Percentiles rank a stretch among this genome's conserved stretches.
Evolutionary conservation across 2,888 invertebrate genomes (phyloP).

Genomic region (Lasioglossum calceatum): DNA sequence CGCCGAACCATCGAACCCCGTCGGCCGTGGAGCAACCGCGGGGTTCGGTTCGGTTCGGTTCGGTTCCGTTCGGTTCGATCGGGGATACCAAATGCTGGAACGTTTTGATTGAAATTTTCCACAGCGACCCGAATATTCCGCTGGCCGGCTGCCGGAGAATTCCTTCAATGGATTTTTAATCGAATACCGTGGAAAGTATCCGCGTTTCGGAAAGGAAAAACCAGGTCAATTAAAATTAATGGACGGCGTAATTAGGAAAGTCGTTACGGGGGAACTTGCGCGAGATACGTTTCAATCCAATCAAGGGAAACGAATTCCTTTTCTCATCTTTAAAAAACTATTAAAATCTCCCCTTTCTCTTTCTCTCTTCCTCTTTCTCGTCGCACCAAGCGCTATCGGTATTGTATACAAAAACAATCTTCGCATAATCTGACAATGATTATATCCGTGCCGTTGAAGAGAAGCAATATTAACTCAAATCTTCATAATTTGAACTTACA

Average conservation of each 20-base stretch:
- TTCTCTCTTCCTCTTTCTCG: background rate
- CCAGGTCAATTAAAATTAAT: slow-evolving; percentile 68
- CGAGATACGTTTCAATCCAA: slow-evolving; percentile 62
- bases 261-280: slow-evolving; percentile 57
- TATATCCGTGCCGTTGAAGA: background rate
- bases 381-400: background rate
- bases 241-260: slow-evolving; percentile 66
- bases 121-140: slow-evolving; percentile 12
- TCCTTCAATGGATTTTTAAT: slow-evolving; percentile 52
- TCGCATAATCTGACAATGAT: background rate
- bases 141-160: background rate
- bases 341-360: slow-evolving; percentile 44
- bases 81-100: background rate
- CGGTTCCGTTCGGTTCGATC: background rate
- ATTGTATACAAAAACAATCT: slow-evolving; percentile 28
- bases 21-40: background rate
- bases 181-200: slow-evolving; percentile 51
- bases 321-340: slow-evolving; percentile 60
- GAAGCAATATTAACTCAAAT: background rate
- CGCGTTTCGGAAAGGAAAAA: slow-evolving; percentile 54
- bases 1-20: slow-evolving; percentile 18
- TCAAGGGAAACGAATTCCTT: slow-evolving; percentile 62
- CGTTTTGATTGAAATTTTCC: slow-evolving; percentile 34
- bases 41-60: background rate
- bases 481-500: too few species aligned